Evolutionary conservation across 2,113 vertebrate genomes (phyloP), one percentile per base, ranked within the genome.

Genomic region (Phoxinus phoxinus): DNA sequence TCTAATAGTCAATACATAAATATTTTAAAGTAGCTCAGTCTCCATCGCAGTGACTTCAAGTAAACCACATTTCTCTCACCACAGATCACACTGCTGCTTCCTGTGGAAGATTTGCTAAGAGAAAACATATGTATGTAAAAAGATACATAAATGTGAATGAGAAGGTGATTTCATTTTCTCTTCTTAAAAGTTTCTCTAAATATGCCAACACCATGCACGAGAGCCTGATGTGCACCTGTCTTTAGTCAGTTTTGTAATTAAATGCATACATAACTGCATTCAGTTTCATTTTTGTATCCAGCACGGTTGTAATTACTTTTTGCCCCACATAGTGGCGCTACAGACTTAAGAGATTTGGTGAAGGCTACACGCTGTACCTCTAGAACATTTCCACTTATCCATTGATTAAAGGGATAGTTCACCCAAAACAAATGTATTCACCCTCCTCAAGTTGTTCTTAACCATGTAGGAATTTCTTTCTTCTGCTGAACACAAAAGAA

Each of bases 261-360:
- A 41, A 37, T 56, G 48, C 12, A 13, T 21, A 32, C 12, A 53
- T 21, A 44, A 44, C 21, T 27, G 2, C n/a, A 19, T 44, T 76
- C 25, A 8, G 25, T 79, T 79, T 61, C 30, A 25, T n/a, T 80
- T 37, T 44, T 59, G 4, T 59, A 41, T 46, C 7, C 19, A 46
- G 5, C n/a, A 17, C 13, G 25, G 27, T 75, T 7, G 4, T 51
- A 58, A 11, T 9, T 30, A 37, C 17, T 65, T 84, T 23, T 83
- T 32, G 35, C 11, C 65, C 85, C 87, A 89, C 83, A 63, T 72
- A 74, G 76, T 78, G 85, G 77, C 10, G 61, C 30, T 85, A 35
- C 53, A 85, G 78, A 23, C 58, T 41, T 53, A 4, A 32, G 44
- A 19, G 2, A 21, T 69, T 35, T 84, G 27, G 11, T 23, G 4